These are phyloP conservation scores for Rhinatrema bivittatum DNA, from an alignment of 2,797 vertebrate genomes.

Conservation along the genomic window DNA sequence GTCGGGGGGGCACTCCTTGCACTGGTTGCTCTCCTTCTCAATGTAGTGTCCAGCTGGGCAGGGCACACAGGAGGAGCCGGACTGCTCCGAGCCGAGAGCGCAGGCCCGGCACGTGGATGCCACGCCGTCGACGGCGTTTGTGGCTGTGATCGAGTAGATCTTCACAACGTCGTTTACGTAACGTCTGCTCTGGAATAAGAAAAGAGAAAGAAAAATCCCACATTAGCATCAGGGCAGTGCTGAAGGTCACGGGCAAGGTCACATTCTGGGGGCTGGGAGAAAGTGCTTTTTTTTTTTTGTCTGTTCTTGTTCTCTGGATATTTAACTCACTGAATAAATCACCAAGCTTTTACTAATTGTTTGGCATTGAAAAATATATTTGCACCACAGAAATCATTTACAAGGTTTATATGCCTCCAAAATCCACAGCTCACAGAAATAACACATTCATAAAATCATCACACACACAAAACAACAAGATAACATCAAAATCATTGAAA, in stretches of 20 bases:
- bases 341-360: too few relatives aligned
- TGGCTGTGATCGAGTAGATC: conserved; percentile 84
- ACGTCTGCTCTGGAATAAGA: conserved; percentile 66
- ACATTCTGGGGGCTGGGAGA: not conserved
- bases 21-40: conserved; percentile 72
- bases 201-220: conserved; percentile 14
- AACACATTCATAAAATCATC: too few relatives aligned
- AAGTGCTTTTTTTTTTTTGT: too few relatives aligned
- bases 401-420: too few relatives aligned
- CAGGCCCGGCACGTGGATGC: conserved; percentile 82
- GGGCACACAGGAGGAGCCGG: conserved; percentile 80
- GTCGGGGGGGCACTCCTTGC: conserved; percentile 78
- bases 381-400: too few relatives aligned
- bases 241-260: not conserved
- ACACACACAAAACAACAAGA: too few relatives aligned
- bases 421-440: too few relatives aligned
- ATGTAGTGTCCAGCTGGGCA: conserved; percentile 89
- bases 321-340: too few relatives aligned
- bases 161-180: conserved; percentile 79
- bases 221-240: not conserved
- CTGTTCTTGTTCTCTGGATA: too few relatives aligned
- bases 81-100: conserved; percentile 69
- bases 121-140: conserved; percentile 77
- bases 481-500: too few relatives aligned
- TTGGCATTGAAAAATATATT: too few relatives aligned